Conservation (phyloP, 2,888 invertebrate genomes). For the Marasmarcha lunaedactyla region DNA sequence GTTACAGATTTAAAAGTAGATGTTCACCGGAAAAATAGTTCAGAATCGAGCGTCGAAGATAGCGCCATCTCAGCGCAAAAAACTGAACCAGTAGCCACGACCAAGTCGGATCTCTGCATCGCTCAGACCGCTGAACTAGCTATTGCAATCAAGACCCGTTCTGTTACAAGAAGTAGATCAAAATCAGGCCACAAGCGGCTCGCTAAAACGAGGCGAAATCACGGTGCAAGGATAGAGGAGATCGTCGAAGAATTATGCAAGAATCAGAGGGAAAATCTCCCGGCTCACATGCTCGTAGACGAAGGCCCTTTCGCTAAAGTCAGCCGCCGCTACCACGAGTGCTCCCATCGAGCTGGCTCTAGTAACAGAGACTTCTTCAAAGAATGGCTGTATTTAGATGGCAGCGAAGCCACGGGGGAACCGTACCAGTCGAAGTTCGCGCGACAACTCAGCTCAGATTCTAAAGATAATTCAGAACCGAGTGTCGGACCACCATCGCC, state of each 20-base stretch:
- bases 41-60: slow-evolving; percentile 86
- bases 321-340: slow-evolving; percentile 51
- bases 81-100: slow-evolving; percentile 36
- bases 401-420: slow-evolving; percentile 46
- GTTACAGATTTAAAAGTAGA: slow-evolving; percentile 88
- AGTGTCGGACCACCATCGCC: slow-evolving; percentile 60
- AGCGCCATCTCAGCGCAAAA: slow-evolving; percentile 61
- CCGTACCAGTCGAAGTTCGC: slow-evolving; percentile 65
- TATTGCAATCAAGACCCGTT: slow-evolving; percentile 42
- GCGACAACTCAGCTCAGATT: slow-evolving; percentile 64
- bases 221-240: slow-evolving; percentile 46
- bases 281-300: slow-evolving; percentile 48
- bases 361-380: slow-evolving; percentile 55
- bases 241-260: slow-evolving; percentile 43
- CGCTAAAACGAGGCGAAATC: slow-evolving; percentile 36
- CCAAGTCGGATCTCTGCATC: slow-evolving; percentile 51
- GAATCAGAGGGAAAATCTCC: slow-evolving; percentile 34
- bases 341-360: slow-evolving; percentile 42
- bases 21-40: slow-evolving; percentile 92
- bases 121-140: slow-evolving; percentile 32
- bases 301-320: slow-evolving; percentile 62
- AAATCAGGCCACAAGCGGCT: slow-evolving; percentile 41
- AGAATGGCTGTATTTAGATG: slow-evolving; percentile 58
- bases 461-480: slow-evolving; percentile 61
- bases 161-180: slow-evolving; percentile 34